Evolutionary conservation across 2,888 invertebrate genomes (phyloP), one percentile per base, ranked within the genome.

Genomic region (Plebejus argus): DNA sequence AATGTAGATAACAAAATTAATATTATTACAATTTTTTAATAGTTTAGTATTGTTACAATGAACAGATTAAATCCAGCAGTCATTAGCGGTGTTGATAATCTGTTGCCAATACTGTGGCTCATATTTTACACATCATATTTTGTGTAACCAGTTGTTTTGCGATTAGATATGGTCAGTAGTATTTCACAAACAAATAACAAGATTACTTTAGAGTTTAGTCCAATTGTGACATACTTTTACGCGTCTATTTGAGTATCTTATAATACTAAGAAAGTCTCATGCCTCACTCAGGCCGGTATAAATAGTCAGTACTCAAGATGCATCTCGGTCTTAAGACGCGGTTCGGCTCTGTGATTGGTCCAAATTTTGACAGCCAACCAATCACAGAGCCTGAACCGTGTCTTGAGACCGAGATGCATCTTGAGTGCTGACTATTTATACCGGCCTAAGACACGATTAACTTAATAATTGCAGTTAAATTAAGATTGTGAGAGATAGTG

Each of bases 131-230:
- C 28, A 33, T 66, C 28, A 33, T 66, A 8, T 39, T 35, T 35
- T 39, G 66, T 18, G 66, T 33, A 66, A 66, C 28, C 66, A 23
- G 61, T 66, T 15, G 33, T 66, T 66, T 33, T 28, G 66, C 6
- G 66, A 66, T 66, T 66, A 66, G 66, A 66, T 66, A 66, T 66
- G 28, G 66, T 28, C 28, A 33, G 28, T 33, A 66, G 28, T 66
- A 66, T 28, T 66, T 66, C 66, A 66, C 2, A 66, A 66, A 66
- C 28, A 28, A 66, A 66, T 66, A 23, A n/a, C 23, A 23, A 61
- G 1, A 61, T 61, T 10, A 61, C 2, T 7, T 23, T 23, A 10
- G 12, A 61, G 0, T 7, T 23, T 23, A 10, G 12, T 3, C 8
- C 20, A 2, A 58, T n/a, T 58, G n/a, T 0, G 10, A 20, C 3